These are phyloP conservation scores for Dioctria linearis DNA, from an alignment of 2,888 invertebrate species.

Conservation along the genomic window DNA sequence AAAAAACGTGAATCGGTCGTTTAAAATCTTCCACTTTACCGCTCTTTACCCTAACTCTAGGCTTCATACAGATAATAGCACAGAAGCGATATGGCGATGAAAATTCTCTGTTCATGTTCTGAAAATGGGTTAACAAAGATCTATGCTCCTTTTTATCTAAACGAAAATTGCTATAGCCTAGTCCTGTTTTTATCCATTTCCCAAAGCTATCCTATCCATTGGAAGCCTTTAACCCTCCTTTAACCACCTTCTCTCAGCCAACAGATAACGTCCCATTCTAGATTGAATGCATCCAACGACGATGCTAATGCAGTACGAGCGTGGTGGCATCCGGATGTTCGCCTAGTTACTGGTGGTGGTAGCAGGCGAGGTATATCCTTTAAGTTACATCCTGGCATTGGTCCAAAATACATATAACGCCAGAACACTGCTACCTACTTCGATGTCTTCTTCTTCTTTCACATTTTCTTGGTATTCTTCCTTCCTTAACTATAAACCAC, in stretches of 20 bases:
- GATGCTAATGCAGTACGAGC: constrained; percentile 48
- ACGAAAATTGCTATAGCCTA: constrained; percentile 47
- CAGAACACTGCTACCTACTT: background rate
- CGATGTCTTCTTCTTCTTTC: constrained; percentile 13
- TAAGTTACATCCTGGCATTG: constrained; percentile 43
- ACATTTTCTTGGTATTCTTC: constrained; percentile 21
- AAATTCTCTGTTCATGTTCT: constrained; percentile 58
- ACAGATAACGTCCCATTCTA: constrained; percentile 44
- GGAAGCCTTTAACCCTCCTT: constrained; percentile 19
- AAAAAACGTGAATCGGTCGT: background rate
- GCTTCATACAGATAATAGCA: constrained; percentile 53
- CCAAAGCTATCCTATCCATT: constrained; percentile 46
- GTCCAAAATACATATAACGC: constrained; percentile 14
- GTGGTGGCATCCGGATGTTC: constrained; percentile 40
- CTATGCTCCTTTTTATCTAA: constrained; percentile 56
- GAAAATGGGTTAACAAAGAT: constrained; percentile 59
- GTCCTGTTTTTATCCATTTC: constrained; percentile 42
- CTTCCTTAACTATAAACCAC: background rate
- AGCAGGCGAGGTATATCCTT: constrained; percentile 24
- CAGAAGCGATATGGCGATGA: constrained; percentile 58
- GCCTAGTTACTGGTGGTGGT: constrained; percentile 6
- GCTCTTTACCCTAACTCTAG: background rate
- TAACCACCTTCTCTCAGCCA: constrained; percentile 26
- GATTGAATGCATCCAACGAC: constrained; percentile 51
- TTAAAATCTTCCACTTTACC: background rate